These are phyloP conservation scores for Cataglyphis cursor DNA, from an alignment of 2,888 invertebrate species.

Conservation along the genomic window DNA sequence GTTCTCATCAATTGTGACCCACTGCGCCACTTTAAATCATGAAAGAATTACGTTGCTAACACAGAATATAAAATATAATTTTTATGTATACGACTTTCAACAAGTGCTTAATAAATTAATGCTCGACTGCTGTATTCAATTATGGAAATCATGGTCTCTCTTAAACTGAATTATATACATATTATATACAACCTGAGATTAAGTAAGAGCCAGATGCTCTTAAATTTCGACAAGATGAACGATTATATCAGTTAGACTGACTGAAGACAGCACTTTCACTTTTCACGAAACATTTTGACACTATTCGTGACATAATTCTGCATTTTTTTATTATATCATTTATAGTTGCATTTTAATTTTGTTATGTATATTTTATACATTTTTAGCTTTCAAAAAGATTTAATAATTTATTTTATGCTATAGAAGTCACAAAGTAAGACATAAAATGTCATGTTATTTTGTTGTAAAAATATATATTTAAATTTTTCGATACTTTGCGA, in stretches of 20 bases:
- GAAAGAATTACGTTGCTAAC: not conserved
- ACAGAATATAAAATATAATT: not conserved
- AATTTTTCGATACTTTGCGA: not conserved
- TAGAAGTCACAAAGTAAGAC: not conserved
- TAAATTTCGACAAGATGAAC: slow-evolving; percentile 46
- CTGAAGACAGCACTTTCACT: slow-evolving; percentile 60
- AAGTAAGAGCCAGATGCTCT: slow-evolving; percentile 57
- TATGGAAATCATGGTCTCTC: not conserved
- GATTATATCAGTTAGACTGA: slow-evolving; percentile 34
- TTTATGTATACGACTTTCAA: not conserved
- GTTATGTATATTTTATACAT: not conserved
- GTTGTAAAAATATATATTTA: not conserved
- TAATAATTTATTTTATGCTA: not conserved
- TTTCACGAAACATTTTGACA: slow-evolving; percentile 42
- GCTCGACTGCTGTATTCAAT: not conserved
- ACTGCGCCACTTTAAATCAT: slow-evolving; percentile 1
- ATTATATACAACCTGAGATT: not conserved
- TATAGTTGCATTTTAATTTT: not conserved
- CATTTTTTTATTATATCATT: not conserved
- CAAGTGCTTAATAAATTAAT: not conserved
- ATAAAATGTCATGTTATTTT: not conserved
- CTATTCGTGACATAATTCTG: not conserved
- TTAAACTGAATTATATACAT: not conserved
- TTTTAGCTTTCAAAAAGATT: not conserved
- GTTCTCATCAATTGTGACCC: not conserved